Evolutionary conservation across 2,113 vertebrate species (phyloP).

Genomic region (Percopsis transmontana): DNA sequence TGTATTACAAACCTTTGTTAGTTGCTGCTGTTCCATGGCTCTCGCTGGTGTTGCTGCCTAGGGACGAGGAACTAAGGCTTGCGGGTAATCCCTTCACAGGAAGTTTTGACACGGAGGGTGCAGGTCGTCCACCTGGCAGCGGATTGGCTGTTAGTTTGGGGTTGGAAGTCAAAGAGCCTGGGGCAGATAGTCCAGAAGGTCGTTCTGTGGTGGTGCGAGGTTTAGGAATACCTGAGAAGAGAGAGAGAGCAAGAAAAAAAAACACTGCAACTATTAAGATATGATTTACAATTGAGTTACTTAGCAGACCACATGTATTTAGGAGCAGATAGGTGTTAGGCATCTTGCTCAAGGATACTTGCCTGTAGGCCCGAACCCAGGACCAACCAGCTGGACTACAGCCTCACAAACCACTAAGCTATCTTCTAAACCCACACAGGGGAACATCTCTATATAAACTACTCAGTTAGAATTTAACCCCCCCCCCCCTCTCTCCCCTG

Average conservation of each 20-base stretch:
- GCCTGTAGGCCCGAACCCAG: too few relatives aligned
- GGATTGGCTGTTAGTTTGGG: slow-evolving; percentile 45
- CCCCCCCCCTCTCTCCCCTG: too few relatives aligned
- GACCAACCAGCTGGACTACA: too few relatives aligned
- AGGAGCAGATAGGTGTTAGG: too few relatives aligned
- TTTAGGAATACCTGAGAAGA: slow-evolving; percentile 57
- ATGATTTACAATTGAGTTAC: background rate
- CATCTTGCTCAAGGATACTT: too few relatives aligned
- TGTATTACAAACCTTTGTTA: slow-evolving; percentile 42
- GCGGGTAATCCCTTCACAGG: slow-evolving; percentile 67
- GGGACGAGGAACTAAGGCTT: slow-evolving; percentile 46
- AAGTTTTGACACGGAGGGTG: slow-evolving; percentile 56
- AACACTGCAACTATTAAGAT: background rate
- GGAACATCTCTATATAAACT: too few relatives aligned
- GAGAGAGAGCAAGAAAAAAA: background rate
- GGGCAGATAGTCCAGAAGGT: background rate
- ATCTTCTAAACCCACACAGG: too few relatives aligned
- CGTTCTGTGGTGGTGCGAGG: slow-evolving; percentile 29
- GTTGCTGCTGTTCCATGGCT: slow-evolving; percentile 30
- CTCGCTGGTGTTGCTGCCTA: slow-evolving; percentile 48
- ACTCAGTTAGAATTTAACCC: too few relatives aligned
- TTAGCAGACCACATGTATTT: too few relatives aligned
- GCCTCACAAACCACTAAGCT: too few relatives aligned
- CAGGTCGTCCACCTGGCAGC: slow-evolving; percentile 22
- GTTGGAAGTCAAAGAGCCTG: background rate